phyloP scores from a whole-genome alignment of 2,797 vertebrate species.

The Oreochromis grahami region DNA sequence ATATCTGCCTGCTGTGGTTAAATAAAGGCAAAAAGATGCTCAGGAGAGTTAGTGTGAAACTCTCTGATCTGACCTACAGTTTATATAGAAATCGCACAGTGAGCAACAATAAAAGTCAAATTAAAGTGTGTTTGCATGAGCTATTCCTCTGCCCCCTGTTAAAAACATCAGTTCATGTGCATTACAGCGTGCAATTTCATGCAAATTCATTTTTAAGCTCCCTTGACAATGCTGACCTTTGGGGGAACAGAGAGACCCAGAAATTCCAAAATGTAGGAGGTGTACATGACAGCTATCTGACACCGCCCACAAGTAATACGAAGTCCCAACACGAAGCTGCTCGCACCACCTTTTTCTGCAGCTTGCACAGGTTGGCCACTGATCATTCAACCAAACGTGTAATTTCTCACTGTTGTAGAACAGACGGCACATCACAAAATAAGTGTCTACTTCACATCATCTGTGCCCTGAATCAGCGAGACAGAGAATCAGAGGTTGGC shows the following conservation, averaged over 20 bases:
- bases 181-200: background rate
- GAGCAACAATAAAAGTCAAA: background rate
- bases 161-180: background rate
- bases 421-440: background rate
- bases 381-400: background rate
- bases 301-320: background rate
- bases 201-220: background rate
- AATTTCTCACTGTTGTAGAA: background rate
- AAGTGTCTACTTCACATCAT: background rate
- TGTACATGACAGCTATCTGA: background rate
- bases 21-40: background rate
- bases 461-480: background rate
- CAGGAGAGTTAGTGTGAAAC: background rate
- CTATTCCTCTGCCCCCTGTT: background rate
- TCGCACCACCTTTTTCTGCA: background rate
- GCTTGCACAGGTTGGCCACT: background rate
- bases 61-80: background rate
- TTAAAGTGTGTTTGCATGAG: background rate
- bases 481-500: background rate
- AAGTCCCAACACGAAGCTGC: background rate
- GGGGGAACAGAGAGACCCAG: background rate
- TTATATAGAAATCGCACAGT: background rate
- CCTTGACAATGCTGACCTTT: background rate
- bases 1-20: background rate
- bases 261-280: background rate